These are phyloP conservation scores for Lepilemur septentrionalis DNA, from an alignment of 2,797 vertebrate genomes.

Conservation along the genomic window DNA sequence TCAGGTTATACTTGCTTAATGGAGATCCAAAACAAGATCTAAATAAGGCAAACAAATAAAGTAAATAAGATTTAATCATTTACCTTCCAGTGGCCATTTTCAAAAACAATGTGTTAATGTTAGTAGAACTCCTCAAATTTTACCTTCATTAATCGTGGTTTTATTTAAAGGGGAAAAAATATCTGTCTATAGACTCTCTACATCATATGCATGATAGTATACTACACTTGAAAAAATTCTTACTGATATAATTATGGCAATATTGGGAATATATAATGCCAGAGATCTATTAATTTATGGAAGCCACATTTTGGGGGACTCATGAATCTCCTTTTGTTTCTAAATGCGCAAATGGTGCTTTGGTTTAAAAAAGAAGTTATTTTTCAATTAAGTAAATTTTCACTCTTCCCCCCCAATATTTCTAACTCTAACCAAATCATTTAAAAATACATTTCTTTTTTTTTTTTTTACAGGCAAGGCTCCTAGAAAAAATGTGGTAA, in stretches of 20 bases:
- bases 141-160: not conserved
- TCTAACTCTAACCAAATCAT: not conserved
- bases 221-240: not conserved
- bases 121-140: not conserved
- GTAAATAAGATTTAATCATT: not conserved
- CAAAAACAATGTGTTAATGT: not conserved
- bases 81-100: conserved; percentile 15
- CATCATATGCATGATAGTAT: not conserved
- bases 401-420: not conserved
- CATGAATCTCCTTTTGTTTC: not conserved
- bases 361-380: not conserved
- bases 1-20: not conserved
- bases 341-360: not conserved
- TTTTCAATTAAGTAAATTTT: not conserved
- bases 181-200: not conserved
- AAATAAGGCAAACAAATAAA: conserved; percentile 48
- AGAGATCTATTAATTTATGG: not conserved
- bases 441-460: not conserved
- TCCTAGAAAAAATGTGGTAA: not conserved
- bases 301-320: not conserved
- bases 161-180: not conserved
- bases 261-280: not conserved
- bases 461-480: not conserved
- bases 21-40: not conserved
- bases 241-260: not conserved